Evolutionary conservation across 2,797 vertebrate species (phyloP).

Genomic region (Ctenopoma multispine): DNA sequence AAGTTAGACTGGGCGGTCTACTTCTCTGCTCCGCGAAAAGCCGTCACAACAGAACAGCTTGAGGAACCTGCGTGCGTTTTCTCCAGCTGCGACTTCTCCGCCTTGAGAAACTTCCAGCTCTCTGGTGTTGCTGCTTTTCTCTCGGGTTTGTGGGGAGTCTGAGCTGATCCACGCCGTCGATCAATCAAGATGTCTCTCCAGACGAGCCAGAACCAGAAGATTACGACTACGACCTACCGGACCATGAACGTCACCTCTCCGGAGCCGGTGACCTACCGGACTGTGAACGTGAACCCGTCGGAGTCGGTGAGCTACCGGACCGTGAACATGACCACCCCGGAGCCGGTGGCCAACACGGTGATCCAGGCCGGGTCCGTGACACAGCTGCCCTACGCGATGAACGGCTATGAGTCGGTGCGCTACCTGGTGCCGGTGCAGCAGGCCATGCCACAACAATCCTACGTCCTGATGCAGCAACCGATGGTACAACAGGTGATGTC

Average conservation of each 20-base stretch:
- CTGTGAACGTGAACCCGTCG: background rate
- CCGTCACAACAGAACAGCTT: background rate
- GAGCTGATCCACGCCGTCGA: background rate
- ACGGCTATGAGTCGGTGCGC: conserved; percentile 73
- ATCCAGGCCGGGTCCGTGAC: conserved; percentile 29
- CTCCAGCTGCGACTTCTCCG: background rate
- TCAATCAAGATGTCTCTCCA: conserved; percentile 54
- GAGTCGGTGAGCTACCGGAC: conserved; percentile 67
- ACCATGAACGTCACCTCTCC: conserved; percentile 58
- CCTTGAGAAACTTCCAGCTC: background rate
- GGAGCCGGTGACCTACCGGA: conserved; percentile 43
- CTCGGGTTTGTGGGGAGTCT: background rate
- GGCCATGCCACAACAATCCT: conserved; percentile 48
- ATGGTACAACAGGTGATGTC: conserved; percentile 62
- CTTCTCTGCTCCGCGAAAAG: background rate
- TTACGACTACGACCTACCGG: conserved; percentile 51
- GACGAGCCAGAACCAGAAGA: conserved; percentile 32
- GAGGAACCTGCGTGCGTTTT: background rate
- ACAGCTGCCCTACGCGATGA: conserved; percentile 47
- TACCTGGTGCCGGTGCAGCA: conserved; percentile 84
- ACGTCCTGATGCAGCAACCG: conserved; percentile 66
- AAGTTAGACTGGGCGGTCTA: conserved; percentile 8
- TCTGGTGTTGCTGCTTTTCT: background rate
- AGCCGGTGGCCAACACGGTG: conserved; percentile 47
- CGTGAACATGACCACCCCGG: conserved; percentile 22